Evolutionary conservation across 1,140 invertebrate genomes (phyloP), one percentile per base, ranked within the genome.

Genomic region (Bombus sibiricus): DNA sequence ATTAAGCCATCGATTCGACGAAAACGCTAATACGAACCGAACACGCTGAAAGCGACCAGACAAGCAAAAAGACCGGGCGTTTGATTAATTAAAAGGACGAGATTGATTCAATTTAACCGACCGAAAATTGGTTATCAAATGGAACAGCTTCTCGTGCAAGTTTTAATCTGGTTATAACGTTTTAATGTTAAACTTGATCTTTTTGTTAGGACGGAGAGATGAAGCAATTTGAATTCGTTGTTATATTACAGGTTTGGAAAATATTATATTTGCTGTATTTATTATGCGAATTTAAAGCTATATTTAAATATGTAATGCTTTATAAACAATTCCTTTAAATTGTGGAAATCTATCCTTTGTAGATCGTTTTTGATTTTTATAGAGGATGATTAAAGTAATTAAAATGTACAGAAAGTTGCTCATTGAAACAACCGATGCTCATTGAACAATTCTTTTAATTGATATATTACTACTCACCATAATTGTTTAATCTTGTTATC

Each of bases 31-130:
- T 32, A 39, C 43, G 18, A 41, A 62, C 3, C 43, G 37, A 22
- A 25, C 9, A 62, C 68, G 39, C 13, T 62, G 69, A 69, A 77
- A 41, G n/a, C 41, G 22, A n/a, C 6, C 18, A 25, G 8, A 8
- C 12, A 22, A 13, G 47, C 25, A 64, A 66, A 71, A 68, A 59
- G 25, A 28, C 2, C 41, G 43, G 22, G 3, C 28, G 64, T 83
- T 83, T 83, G 66, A 83, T 57, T 78, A 69, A 71, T 43, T 34
- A 37, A 83, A 34, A 28, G 47, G 15, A 25, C n/a, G 59, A 37
- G 43, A 83, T 78, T 83, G 64, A 78, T 71, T 32, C 22, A 53
- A 22, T 59, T 83, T 78, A 77, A 83, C 71, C 39, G 74, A 43
- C 15, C n/a, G n/a, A 41, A 43, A 62, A 32, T 32, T 62, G 9